These are phyloP conservation scores for Alauda arvensis DNA, from an alignment of 2,797 vertebrate genomes.

Conservation along the genomic window DNA sequence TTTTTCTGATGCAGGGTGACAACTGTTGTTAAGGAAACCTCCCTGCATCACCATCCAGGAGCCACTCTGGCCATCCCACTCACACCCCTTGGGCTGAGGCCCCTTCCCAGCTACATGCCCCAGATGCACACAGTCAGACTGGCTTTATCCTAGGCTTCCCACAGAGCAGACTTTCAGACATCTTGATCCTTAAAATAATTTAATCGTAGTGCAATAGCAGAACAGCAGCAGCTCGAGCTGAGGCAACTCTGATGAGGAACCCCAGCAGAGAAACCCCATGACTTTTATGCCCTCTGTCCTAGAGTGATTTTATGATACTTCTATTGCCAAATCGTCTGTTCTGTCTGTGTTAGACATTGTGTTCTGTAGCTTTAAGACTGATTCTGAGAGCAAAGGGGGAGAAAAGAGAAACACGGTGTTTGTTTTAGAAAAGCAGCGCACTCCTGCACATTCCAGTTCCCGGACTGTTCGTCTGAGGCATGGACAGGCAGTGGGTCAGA, in stretches of 20 bases:
- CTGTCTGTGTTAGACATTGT: too few species aligned
- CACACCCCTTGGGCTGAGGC: rapidly evolving
- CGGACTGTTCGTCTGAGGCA: too few species aligned
- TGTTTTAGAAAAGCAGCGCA: too few species aligned
- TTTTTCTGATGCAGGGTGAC: background rate
- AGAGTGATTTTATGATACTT: too few species aligned
- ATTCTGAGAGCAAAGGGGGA: too few species aligned
- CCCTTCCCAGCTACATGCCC: background rate
- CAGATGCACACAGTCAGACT: background rate
- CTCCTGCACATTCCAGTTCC: too few species aligned
- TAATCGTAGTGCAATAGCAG: background rate
- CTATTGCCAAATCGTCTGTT: too few species aligned
- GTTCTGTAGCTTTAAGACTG: too few species aligned
- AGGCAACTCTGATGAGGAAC: background rate
- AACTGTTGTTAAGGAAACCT: background rate
- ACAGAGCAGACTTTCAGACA: background rate
- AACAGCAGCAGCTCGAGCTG: background rate
- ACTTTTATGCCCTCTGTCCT: background rate
- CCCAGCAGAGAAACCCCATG: background rate
- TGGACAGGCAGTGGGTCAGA: too few species aligned
- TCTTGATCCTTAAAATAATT: background rate
- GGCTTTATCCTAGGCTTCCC: background rate
- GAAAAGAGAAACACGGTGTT: too few species aligned
- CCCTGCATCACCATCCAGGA: background rate
- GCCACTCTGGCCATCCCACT: background rate